phyloP scores from a whole-genome alignment of 2,797 vertebrate genomes.

The Rhinoraja longicauda region DNA sequence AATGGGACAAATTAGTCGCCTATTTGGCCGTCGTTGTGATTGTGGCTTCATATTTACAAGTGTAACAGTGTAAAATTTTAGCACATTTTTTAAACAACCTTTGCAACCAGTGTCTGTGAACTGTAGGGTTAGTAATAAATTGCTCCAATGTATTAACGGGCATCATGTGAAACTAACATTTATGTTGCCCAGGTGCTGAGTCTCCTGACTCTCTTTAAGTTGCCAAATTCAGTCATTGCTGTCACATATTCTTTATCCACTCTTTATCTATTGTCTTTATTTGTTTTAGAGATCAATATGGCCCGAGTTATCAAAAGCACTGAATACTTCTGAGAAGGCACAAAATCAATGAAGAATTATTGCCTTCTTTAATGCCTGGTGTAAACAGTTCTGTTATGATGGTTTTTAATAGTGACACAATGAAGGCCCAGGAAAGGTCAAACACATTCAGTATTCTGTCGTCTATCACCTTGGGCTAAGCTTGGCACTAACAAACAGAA shows the following conservation, averaged over 20 bases:
- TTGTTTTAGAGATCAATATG: slow-evolving; percentile 89
- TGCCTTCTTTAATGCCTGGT: slow-evolving; percentile 77
- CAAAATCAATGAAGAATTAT: slow-evolving; percentile 88
- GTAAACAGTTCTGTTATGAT: slow-evolving; percentile 78
- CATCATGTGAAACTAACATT: background rate
- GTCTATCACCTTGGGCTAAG: background rate
- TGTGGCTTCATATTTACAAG: too few relatives aligned
- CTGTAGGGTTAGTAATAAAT: background rate
- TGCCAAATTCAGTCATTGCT: slow-evolving; percentile 48
- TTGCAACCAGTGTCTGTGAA: background rate
- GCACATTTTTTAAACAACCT: background rate
- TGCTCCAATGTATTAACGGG: background rate
- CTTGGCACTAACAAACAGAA: background rate
- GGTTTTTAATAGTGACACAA: slow-evolving; percentile 61
- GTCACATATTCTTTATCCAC: slow-evolving; percentile 53
- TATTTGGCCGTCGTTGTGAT: background rate
- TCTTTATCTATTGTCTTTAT: slow-evolving; percentile 70
- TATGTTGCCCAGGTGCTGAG: background rate
- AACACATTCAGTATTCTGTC: background rate
- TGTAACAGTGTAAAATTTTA: background rate
- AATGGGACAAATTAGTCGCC: background rate
- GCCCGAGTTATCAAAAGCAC: slow-evolving; percentile 80
- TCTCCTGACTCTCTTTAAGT: background rate
- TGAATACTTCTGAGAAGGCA: slow-evolving; percentile 61
- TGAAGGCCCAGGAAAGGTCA: slow-evolving; percentile 49